These are phyloP conservation scores for Eulemur macaco DNA, from an alignment of 2,113 vertebrate genomes.

Conservation along the genomic window DNA sequence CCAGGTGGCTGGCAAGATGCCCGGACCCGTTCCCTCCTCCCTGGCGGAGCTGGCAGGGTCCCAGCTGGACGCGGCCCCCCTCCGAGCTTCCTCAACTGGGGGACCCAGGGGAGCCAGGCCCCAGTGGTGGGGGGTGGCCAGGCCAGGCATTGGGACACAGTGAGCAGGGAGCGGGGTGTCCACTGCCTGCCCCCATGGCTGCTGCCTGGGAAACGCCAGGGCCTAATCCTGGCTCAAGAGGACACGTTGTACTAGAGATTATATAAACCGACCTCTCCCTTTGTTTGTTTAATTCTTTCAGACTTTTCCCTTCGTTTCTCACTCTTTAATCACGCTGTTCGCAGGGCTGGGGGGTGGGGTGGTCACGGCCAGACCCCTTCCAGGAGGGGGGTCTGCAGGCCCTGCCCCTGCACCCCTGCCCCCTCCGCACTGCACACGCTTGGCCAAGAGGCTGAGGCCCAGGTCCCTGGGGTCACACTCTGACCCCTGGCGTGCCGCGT, in stretches of 20 bases:
- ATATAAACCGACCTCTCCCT: slow-evolving; percentile 82
- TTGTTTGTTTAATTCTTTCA: slow-evolving; percentile 82
- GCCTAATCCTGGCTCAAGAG: slow-evolving; percentile 80
- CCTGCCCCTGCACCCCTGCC: not conserved
- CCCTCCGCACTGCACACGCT: not conserved
- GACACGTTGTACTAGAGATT: slow-evolving; percentile 81
- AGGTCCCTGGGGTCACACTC: not conserved
- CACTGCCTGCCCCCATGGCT: slow-evolving; percentile 38
- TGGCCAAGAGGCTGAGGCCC: not conserved
- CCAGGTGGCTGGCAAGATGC: not conserved
- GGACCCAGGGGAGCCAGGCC: not conserved
- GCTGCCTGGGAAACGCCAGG: slow-evolving; percentile 76
- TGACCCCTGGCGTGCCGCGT: accelerated
- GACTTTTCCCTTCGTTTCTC: not conserved
- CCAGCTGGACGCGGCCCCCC: too few relatives aligned
- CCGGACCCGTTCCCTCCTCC: not conserved
- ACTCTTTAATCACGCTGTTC: slow-evolving; percentile 70
- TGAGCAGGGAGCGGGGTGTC: not conserved
- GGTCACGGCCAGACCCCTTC: not conserved
- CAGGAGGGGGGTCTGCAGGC: not conserved
- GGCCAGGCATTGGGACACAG: not conserved
- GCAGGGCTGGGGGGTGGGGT: slow-evolving; percentile 53
- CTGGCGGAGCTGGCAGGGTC: not conserved
- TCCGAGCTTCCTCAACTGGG: not conserved
- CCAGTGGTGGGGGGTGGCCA: not conserved